Base-by-base conservation (phyloP, 1,140 invertebrate genomes). In the Pomacea maculata region DNA sequence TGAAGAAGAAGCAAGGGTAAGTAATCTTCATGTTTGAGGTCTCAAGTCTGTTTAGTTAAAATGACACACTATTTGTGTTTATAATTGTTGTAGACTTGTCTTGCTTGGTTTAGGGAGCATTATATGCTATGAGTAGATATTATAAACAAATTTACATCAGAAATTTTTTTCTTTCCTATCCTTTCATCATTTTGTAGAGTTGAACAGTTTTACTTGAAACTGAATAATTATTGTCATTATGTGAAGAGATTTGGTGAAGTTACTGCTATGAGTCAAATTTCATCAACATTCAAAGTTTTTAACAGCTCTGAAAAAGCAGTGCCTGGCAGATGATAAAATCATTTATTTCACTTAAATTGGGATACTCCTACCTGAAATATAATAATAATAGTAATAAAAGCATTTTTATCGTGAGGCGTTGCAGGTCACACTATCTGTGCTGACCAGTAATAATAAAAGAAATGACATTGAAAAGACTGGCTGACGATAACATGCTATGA, bases 1-100 rank as follows among this genome's bases (percentile, higher is more conserved):
- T 68, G 95, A 96, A 77, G 97, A 98, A 86, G 96, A 98, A 91
- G 95, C 95, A 9, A 94, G 95, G 89, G 93, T 94, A 86, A 45
- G 34, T 45, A 45, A 2, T 45, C 34, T 45, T 45, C 34, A 4
- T 54, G 79, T 34, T 57, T 82, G 25, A 10, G n/a, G n/a, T 9
- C 52, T 45, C 34, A 45, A 55, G 45, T 75, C 19, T 34, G 34
- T 73, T 73, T 8, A 45, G 21, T 61, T 61, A 11, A 61, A 61
- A 17, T 61, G 11, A 61, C 15, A 17, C 57, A 61, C 1, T 61
- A 61, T 61, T 61, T 61, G 2, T 61, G 57, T 61, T 17, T 14
- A 14, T 8, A 61, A 17, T 61, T 61, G 15, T 8, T 17, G 57
- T 61, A 61, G 57, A 61, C 57, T 61, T 2, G 15, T 61, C 57